These are phyloP conservation scores for Apostichopus californicus DNA, from an alignment of 35 echinoderm and acorn worm species.

Conservation along the genomic window DNA sequence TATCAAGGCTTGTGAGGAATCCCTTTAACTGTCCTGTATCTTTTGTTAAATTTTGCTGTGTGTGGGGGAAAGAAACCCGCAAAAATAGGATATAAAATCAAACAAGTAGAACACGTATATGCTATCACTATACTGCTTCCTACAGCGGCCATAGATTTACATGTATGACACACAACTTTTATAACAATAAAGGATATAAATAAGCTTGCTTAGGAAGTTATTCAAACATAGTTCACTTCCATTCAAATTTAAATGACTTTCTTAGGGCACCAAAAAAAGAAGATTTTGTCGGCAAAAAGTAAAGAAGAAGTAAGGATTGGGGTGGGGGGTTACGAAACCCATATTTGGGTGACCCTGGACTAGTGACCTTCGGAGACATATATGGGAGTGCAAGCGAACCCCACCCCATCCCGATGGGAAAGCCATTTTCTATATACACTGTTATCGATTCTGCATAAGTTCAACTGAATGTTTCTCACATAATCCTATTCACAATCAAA, in stretches of 20 bases:
- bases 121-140: background rate
- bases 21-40: background rate
- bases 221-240: background rate
- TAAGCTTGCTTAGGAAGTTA: background rate
- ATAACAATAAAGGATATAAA: background rate
- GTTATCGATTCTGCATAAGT: background rate
- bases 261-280: background rate
- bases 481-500: background rate
- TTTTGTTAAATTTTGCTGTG: conserved; percentile 49
- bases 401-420: background rate
- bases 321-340: too few relatives aligned
- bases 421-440: background rate
- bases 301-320: too few relatives aligned
- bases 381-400: too few relatives aligned
- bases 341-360: too few relatives aligned
- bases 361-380: too few relatives aligned
- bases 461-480: background rate
- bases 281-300: background rate
- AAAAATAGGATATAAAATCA: background rate
- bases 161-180: background rate
- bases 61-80: background rate
- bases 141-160: too few relatives aligned
- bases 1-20: background rate
- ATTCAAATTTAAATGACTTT: background rate
- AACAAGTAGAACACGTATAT: background rate